Conservation (phyloP, 2,888 invertebrate genomes). For the Drosophila recens region DNA sequence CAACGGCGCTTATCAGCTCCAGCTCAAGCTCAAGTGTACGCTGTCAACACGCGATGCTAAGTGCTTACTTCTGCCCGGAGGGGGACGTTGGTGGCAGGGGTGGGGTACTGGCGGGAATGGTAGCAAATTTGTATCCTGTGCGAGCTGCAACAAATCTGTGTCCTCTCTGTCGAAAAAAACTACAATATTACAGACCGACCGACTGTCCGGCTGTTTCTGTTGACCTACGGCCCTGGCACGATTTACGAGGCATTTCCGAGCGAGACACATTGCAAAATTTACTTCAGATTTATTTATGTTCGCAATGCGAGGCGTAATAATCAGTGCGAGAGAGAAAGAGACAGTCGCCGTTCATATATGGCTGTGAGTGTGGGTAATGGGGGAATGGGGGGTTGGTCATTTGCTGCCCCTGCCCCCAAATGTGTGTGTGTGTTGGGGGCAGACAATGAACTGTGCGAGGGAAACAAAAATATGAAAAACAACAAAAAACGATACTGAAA, state of each 20-base stretch:
- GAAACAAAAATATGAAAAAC: constrained; percentile 53
- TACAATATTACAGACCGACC: constrained; percentile 59
- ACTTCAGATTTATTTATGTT: constrained; percentile 82
- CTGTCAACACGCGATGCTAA: constrained; percentile 76
- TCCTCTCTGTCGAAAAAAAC: constrained; percentile 55
- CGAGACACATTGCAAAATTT: constrained; percentile 82
- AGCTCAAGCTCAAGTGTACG: constrained; percentile 61
- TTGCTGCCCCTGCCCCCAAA: constrained; percentile 42
- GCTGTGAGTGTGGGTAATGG: constrained; percentile 7
- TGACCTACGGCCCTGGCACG: constrained; percentile 78
- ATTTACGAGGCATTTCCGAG: constrained; percentile 83
- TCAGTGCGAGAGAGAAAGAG: constrained; percentile 32
- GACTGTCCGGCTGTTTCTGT: constrained; percentile 48
- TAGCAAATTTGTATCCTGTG: constrained; percentile 81
- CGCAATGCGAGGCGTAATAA: constrained; percentile 53
- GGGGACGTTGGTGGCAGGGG: neutral
- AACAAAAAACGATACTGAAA: constrained; percentile 46
- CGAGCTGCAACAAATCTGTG: constrained; percentile 76
- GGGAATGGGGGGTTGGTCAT: constrained; percentile 38
- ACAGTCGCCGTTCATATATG: neutral
- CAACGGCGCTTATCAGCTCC: constrained; percentile 63
- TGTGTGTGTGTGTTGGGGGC: constrained; percentile 47
- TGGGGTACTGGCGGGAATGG: constrained; percentile 34
- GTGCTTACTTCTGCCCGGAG: constrained; percentile 71
- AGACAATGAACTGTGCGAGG: constrained; percentile 66